A percentile compares a stretch with the other conserved stretches of the same genome.
Evolutionary conservation across 2,888 invertebrate genomes (phyloP).

Genomic region (Lepetodrilus schrolli): DNA sequence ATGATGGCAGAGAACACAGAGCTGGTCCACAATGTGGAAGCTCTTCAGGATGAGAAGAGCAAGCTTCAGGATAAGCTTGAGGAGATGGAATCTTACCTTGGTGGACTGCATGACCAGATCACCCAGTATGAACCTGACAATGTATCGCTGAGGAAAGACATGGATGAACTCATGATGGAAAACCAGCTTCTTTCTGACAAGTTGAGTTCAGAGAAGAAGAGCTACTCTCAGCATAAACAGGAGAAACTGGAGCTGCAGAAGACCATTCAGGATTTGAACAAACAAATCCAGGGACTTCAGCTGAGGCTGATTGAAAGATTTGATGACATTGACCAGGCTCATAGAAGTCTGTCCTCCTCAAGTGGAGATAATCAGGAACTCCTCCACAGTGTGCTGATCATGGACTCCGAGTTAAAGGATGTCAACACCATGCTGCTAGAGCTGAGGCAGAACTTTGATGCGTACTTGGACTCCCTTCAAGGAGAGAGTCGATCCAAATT

Average conservation of each 20-base stretch:
- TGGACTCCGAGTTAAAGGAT: constrained; percentile 62
- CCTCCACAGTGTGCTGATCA: constrained; percentile 57
- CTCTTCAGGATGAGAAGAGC: constrained; percentile 59
- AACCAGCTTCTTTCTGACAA: constrained; percentile 57
- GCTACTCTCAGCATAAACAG: constrained; percentile 36
- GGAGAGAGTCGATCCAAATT: constrained; percentile 44
- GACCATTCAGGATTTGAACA: constrained; percentile 54
- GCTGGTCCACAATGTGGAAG: constrained; percentile 52
- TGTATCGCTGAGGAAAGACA: constrained; percentile 54
- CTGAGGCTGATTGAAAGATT: constrained; percentile 46
- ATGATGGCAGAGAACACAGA: constrained; percentile 62
- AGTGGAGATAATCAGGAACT: constrained; percentile 42
- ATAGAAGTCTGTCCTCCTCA: neutral
- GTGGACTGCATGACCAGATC: constrained; percentile 52
- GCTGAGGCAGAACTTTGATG: constrained; percentile 54
- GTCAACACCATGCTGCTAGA: constrained; percentile 51
- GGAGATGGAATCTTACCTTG: constrained; percentile 54
- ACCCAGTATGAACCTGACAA: constrained; percentile 61
- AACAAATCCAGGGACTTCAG: constrained; percentile 54
- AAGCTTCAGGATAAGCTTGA: constrained; percentile 56
- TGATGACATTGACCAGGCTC: constrained; percentile 31
- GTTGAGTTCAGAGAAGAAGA: constrained; percentile 49
- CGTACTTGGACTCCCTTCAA: constrained; percentile 47
- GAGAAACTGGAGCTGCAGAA: constrained; percentile 55
- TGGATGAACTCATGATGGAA: constrained; percentile 60